Evolutionary conservation across 1,140 invertebrate species (phyloP).

Genomic region (Penaeus chinensis): DNA sequence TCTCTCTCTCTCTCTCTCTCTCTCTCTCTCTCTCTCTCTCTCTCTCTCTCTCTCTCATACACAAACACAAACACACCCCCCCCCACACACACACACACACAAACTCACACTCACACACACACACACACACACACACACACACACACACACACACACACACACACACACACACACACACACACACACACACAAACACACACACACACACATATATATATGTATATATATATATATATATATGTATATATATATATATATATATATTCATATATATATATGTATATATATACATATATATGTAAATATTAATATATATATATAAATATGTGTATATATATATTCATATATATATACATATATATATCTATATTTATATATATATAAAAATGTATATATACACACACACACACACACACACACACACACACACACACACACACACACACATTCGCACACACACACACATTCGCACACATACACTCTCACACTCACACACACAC

Average conservation of each 20-base stretch:
- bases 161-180: slow-evolving; percentile 1
- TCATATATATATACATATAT: too few species aligned
- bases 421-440: background rate
- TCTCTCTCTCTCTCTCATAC: too few species aligned
- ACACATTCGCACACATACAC: background rate
- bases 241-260: background rate
- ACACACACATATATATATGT: background rate
- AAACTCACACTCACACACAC: background rate
- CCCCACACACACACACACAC: background rate
- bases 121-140: background rate
- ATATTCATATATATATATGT: background rate
- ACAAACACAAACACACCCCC: too few species aligned
- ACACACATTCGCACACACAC: background rate
- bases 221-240: background rate
- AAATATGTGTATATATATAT: background rate
- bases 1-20: too few species aligned
- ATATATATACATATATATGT: slow-evolving; percentile 7
- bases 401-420: background rate
- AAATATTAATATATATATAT: background rate
- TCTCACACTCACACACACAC: too few species aligned
- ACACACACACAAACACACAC: too few species aligned
- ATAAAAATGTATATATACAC: background rate
- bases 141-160: slow-evolving; percentile 10
- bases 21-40: too few species aligned
- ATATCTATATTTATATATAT: background rate